Percentiles rank a stretch among this genome's conserved stretches.
Evolutionary conservation across 2,113 vertebrate species (phyloP).

Genomic region (Connochaetes taurinus): DNA sequence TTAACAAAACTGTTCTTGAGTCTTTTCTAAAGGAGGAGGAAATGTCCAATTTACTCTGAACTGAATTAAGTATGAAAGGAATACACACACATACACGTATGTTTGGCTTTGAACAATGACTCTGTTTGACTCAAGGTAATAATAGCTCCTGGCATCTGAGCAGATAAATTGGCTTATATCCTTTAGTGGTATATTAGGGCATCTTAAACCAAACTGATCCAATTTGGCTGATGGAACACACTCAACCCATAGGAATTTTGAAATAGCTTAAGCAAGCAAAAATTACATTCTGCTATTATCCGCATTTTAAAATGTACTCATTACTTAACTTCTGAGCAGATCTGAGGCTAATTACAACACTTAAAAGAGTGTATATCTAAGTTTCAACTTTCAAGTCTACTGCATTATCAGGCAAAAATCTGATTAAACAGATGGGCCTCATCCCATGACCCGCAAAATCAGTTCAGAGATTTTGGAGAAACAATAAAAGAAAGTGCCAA

Average conservation of each 20-base stretch:
- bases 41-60: not conserved
- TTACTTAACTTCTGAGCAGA: not conserved
- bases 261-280: constrained; percentile 41
- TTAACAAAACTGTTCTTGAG: not conserved
- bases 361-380: not conserved
- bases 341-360: not conserved
- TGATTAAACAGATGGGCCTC: constrained; percentile 29
- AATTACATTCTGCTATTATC: constrained; percentile 21
- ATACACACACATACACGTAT: not conserved
- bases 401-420: not conserved
- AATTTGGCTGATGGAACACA: constrained; percentile 33
- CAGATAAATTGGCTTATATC: not conserved
- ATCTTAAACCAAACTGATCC: not conserved
- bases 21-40: not conserved
- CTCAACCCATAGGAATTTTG: not conserved
- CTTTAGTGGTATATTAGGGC: not conserved
- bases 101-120: not conserved
- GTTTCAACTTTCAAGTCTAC: not conserved
- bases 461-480: not conserved
- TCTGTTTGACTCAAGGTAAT: not conserved
- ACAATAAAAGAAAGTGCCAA: not conserved
- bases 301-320: constrained; percentile 21
- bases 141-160: not conserved
- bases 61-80: not conserved
- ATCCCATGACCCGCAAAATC: not conserved